Conservation (phyloP, 2,113 vertebrate species). For the Zootoca vivipara region DNA sequence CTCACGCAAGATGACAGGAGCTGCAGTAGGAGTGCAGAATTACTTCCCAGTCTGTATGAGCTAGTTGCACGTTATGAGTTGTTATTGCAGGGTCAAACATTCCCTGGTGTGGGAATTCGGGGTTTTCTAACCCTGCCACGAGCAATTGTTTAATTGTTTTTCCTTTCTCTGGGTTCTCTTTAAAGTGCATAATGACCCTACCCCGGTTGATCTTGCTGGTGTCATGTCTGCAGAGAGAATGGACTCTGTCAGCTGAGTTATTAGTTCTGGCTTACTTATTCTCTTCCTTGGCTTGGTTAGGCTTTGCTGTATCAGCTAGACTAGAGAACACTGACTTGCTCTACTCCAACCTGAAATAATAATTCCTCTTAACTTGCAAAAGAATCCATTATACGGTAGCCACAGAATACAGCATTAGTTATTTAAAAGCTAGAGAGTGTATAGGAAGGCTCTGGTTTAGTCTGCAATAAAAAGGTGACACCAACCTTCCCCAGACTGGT, state of each 20-base stretch:
- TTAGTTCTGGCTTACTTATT: neutral
- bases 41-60: neutral
- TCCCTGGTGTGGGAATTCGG: neutral
- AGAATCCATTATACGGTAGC: neutral
- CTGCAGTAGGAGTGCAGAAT: neutral
- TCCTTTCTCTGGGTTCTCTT: neutral
- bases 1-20: neutral
- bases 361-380: neutral
- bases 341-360: neutral
- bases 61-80: neutral
- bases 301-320: neutral
- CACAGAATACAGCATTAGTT: neutral
- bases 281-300: neutral
- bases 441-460: neutral
- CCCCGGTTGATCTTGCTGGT: neutral
- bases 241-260: neutral
- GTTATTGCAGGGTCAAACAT: neutral
- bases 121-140: neutral
- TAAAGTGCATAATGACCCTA: neutral
- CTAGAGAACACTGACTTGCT: neutral
- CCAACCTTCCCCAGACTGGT: too few species aligned
- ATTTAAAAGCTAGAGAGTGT: neutral
- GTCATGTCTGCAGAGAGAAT: neutral
- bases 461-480: neutral
- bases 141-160: neutral